phyloP scores from a whole-genome alignment of 2,797 vertebrate species.

The Myotis vivesi region DNA sequence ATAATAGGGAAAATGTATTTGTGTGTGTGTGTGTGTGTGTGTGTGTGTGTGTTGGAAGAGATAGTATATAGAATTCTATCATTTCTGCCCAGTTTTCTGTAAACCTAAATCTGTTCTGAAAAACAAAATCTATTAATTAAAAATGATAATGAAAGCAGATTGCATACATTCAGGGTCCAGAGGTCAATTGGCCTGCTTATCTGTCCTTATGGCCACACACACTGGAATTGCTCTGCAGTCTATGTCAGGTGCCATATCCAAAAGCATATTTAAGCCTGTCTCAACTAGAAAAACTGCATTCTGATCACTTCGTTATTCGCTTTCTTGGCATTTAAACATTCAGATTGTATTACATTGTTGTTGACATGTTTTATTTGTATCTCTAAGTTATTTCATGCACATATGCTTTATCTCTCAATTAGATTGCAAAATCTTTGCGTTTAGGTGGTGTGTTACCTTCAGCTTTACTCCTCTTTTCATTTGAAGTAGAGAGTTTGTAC shows the following conservation, averaged over 20 bases:
- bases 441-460: conserved; percentile 48
- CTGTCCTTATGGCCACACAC: background rate
- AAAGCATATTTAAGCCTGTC: conserved; percentile 32
- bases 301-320: conserved; percentile 63
- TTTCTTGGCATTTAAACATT: conserved; percentile 73
- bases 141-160: background rate
- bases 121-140: conserved; percentile 39
- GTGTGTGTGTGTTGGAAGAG: background rate
- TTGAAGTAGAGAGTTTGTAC: background rate
- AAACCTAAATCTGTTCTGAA: conserved; percentile 15
- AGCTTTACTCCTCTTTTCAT: conserved; percentile 7
- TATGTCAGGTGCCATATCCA: background rate
- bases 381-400: conserved; percentile 65
- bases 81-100: background rate
- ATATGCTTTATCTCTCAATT: conserved; percentile 72
- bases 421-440: conserved; percentile 36
- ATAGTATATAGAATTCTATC: background rate
- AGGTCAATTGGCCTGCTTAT: background rate
- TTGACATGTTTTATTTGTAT: conserved; percentile 77
- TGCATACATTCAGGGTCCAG: background rate
- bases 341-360: conserved; percentile 66
- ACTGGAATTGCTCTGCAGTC: background rate
- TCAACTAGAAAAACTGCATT: conserved; percentile 44
- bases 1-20: background rate
- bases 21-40: background rate